Conservation (phyloP, 2,888 invertebrate species). For the Dryocosmus kuriphilus region DNA sequence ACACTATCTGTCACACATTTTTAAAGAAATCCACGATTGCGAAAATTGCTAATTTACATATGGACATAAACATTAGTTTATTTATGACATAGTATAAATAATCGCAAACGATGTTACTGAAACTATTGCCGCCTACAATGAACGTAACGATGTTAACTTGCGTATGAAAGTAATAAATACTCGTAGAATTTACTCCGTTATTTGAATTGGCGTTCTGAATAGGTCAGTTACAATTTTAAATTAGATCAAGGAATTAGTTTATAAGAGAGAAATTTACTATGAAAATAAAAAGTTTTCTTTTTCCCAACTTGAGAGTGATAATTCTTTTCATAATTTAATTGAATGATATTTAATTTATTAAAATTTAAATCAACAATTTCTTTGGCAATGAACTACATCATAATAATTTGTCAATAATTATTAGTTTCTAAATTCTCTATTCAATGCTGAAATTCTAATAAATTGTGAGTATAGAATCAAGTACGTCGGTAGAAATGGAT, state of each 20-base stretch:
- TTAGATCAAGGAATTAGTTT: background rate
- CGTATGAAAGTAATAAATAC: background rate
- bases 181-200: background rate
- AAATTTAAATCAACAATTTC: no score
- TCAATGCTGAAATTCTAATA: background rate
- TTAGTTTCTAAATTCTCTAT: no score
- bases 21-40: slow-evolving; percentile 17
- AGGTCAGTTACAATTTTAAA: slow-evolving; percentile 4
- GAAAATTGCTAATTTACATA: slow-evolving; percentile 16
- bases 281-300: no score
- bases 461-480: background rate
- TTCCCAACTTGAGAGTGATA: no score
- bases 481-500: background rate
- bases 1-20: no score
- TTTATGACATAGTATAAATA: slow-evolving; percentile 11
- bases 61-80: background rate
- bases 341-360: no score
- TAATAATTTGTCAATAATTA: no score
- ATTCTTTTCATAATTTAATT: no score
- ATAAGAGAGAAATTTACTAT: background rate
- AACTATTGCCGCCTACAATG: slow-evolving; percentile 7
- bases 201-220: background rate
- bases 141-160: slow-evolving; percentile 21
- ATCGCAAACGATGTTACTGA: background rate
- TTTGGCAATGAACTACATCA: no score